Base-by-base conservation (phyloP, 2,113 vertebrate genomes). In the Cinclus mexicanus region DNA sequence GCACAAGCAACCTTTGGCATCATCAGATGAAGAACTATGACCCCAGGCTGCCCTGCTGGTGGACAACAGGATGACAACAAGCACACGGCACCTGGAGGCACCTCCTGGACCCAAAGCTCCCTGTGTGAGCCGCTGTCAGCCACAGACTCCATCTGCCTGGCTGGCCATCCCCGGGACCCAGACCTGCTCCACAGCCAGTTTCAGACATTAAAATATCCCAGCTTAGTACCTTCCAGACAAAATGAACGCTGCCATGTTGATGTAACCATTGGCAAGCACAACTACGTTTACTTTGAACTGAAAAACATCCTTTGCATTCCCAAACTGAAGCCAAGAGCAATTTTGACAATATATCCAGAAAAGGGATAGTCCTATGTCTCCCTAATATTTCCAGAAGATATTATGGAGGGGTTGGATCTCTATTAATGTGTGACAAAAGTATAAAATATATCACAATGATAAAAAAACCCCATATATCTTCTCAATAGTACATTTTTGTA, bases 101-200 rank as follows among this genome's bases (percentile, higher is more conserved):
- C 16, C 35, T 74, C 46, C 31, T 28, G 0, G 0, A 55, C 39
- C 25, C 0, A 0, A 9, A 15, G 53, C 75, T 77, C 7, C 0
- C 23, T 9, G 39, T 5, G 16, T 1, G 26, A 88, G 75, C 52
- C 0, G 0, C 15, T 0, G 0, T 5, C 53, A 79, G 84, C 31
- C 70, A 46, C 1, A 0, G 23, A 7, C 59, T 49, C 63, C 59
- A 35, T 50, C 72, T 75, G 42, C 71, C 71, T 2, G 1, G 37
- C 65, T 49, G n/a, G 15, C 20, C 46, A 18, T 8, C 67, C 44
- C 47, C 52, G 39, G 71, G 21, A 83, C 56, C 18, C 83, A 77
- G 63, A 65, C 19, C 42, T 1, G 0, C 3, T 29, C 65, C 78
- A 84, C 55, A 87, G 61, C 18, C 68, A 23, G 49, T 55, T 78